Base-by-base conservation (phyloP, 64 coral and sea anemone genomes). In the Porites lutea region DNA sequence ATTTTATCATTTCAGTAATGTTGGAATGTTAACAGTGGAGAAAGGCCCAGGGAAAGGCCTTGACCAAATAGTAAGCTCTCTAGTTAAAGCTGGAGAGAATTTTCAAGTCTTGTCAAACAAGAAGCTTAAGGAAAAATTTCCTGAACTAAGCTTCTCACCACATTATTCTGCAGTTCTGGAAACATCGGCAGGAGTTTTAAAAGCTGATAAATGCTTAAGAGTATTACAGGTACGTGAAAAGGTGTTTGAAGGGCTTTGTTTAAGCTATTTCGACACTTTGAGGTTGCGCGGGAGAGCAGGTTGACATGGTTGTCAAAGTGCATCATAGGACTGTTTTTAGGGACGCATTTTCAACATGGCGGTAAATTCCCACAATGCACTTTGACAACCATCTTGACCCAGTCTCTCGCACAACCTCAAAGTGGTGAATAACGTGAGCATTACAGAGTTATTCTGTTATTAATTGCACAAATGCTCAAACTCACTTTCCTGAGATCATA, bases 161-260 rank as follows among this genome's bases (percentile, higher is more conserved):
- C 8, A 62, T 8, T 92, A 92, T 58, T 70, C 12, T 52, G 90
- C 45, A 66, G 45, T 92, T 19, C 11, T 86, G 14, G 90, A 92
- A 53, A 43, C 68, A 13, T 74, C 81, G 13, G 90, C 81, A 6
- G 81, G 90, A 5, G 51, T 92, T 53, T 86, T 92, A n/a, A 92
- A 65, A 74, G 90, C 90, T 92, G 90, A 92, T 79, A 92, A 92
- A 75, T 92, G 90, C 20, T 92, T 92, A 22, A 92, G 45, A 86
- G 47, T 27, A 9, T 77, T 92, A 65, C 90, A 92, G 69, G 90
- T 92, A 75, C 3, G 70, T 73, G 27, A 37, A 72, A 69, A 18
- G 8, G 3, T 49, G 48, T 51, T 13, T 55, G 60, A 44, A 46
- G 19, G 7, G 5, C 20, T 12, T 89, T 69, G 67, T 57, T 11